phyloP scores from a whole-genome alignment of 2,113 vertebrate genomes.

The Triplophysa siluroides region DNA sequence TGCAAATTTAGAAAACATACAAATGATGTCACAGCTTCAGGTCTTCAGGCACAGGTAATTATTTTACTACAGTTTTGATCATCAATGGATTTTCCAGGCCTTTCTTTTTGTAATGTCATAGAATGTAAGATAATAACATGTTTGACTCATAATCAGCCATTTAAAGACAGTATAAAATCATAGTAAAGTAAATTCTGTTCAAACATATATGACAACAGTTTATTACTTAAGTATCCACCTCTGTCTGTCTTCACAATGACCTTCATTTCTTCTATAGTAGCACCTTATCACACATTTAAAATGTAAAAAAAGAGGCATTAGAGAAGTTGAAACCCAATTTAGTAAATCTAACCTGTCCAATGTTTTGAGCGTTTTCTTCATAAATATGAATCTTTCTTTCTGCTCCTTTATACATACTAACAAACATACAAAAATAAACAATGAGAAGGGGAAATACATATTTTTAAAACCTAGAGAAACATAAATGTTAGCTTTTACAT shows the following conservation, averaged over 20 bases:
- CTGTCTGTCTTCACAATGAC: too few relatives aligned
- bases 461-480: conserved; percentile 55
- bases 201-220: neutral
- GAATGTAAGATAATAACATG: conserved; percentile 55
- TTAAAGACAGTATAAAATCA: conserved; percentile 7
- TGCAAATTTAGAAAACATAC: conserved; percentile 79
- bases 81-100: conserved; percentile 62
- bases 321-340: neutral
- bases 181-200: conserved; percentile 19
- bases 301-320: neutral
- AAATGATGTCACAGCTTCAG: conserved; percentile 82
- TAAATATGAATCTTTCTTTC: conserved; percentile 40
- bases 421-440: conserved; percentile 1
- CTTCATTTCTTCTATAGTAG: neutral
- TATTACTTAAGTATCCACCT: neutral
- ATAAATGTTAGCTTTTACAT: conserved; percentile 78
- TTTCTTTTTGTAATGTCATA: conserved; percentile 58
- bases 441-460: conserved; percentile 70
- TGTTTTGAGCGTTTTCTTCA: conserved; percentile 17
- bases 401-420: conserved; percentile 6
- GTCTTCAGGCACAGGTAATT: conserved; percentile 81
- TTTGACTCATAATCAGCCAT: conserved; percentile 27
- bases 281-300: neutral
- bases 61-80: conserved; percentile 63
- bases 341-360: neutral